Base-by-base conservation (phyloP, 1,140 invertebrate genomes). In the Aphidius gifuensis region DNA sequence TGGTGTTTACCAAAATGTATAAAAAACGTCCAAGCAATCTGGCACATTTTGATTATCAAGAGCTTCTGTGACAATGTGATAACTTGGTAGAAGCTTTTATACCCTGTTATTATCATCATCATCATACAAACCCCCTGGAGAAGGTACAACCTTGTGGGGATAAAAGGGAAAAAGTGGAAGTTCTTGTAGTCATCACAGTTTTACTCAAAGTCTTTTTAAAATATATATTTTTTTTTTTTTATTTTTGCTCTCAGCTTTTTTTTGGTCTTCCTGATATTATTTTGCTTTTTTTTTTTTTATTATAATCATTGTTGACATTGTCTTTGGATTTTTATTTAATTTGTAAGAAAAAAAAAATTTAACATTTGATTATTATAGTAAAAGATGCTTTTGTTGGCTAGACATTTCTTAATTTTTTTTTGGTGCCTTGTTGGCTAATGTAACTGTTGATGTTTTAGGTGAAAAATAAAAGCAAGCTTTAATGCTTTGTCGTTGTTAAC, bases 41-140 rank as follows among this genome's bases (percentile, higher is more conserved):
- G 54, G 46, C 38, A 49, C 51, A 59, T 62, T 46, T 48, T n/a
- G n/a, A 47, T n/a, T 57, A 49, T 46, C 32, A 62, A 8, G 21
- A 44, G 21, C 23, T 32, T 32, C 23, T 32, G 23, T 32, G 23
- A 3, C 23, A 3, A 32, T 77, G 74, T 66, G 69, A 54, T 67
- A 64, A 60, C 23, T 32, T 32, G 16, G 47, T 50, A 23, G 68
- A 58, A 64, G 65, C 71, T 79, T 78, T 77, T 79, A 79, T 79
- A 79, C 74, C 63, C 73, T 67, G 57, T 66, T 58, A 71, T 65
- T 67, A 71, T 61, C 65, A 63, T 54, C 67, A 64, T 69, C 70
- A 64, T 47, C 68, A 60, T 70, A 73, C 74, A 74, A 49, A 45
- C 47, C n/a, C 3, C 32, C 9, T 6, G 9, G 11, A 40, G n/a